A percentile compares a stretch with the other conserved stretches of the same genome.
Evolutionary conservation across 2,888 invertebrate genomes (phyloP).

Genomic region (Brenthis hecate): DNA sequence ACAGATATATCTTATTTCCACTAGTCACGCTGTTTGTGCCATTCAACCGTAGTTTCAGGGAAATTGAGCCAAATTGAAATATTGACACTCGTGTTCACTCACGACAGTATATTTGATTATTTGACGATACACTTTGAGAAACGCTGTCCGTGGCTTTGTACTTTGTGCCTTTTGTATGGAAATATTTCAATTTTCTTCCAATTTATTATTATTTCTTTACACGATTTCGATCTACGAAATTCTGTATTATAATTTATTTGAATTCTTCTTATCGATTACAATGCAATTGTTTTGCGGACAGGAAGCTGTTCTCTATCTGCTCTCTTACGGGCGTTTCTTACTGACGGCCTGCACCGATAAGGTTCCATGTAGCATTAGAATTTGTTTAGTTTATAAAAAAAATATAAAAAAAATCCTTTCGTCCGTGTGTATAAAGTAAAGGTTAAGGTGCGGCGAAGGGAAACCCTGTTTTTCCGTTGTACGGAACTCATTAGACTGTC

Average conservation of each 20-base stretch:
- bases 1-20: constrained; percentile 38
- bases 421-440: constrained; percentile 67
- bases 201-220: not conserved
- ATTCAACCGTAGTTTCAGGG: constrained; percentile 42
- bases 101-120: not conserved
- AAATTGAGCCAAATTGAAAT: too few relatives aligned
- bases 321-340: constrained; percentile 47
- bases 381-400: constrained; percentile 54
- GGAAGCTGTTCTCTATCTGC: constrained; percentile 44
- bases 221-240: constrained; percentile 8
- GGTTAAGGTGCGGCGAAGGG: constrained; percentile 67
- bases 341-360: constrained; percentile 68
- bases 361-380: constrained; percentile 74
- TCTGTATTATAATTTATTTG: constrained; percentile 12
- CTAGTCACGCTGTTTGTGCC: constrained; percentile 65
- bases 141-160: constrained; percentile 11
- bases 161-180: constrained; percentile 20
- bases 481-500: constrained; percentile 80
- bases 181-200: constrained; percentile 3
- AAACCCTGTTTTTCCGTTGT: constrained; percentile 78
- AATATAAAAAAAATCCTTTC: constrained; percentile 55
- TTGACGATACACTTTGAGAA: constrained; percentile 2
- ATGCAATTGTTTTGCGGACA: constrained; percentile 1
- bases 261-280: not conserved
- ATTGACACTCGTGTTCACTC: constrained; percentile 8